Evolutionary conservation across 2,888 invertebrate species (phyloP).

Genomic region (Caenorhabditis drosophilae): DNA sequence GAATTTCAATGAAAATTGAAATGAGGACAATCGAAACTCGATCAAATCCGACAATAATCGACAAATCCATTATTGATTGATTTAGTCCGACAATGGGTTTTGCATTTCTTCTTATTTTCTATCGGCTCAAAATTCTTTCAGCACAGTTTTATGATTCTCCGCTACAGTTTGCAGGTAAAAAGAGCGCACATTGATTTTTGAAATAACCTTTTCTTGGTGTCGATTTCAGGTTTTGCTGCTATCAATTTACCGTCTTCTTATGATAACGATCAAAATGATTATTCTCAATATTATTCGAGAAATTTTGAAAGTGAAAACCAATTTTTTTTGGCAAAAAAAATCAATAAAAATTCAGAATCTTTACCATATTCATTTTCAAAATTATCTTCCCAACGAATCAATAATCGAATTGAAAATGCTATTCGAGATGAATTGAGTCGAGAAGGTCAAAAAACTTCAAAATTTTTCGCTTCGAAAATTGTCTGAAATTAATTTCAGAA

Average conservation of each 20-base stretch:
- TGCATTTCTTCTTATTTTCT: too few species aligned
- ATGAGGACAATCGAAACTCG: background rate
- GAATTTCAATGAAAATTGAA: background rate
- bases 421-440: background rate
- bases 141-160: conserved; percentile 10
- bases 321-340: background rate
- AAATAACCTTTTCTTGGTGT: background rate
- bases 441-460: background rate
- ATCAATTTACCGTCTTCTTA: conserved; percentile 13
- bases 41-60: too few species aligned
- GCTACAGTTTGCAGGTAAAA: conserved; percentile 13
- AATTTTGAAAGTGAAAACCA: background rate
- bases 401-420: background rate
- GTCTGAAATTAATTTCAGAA: background rate
- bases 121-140: too few species aligned
- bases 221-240: conserved; percentile 21
- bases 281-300: background rate
- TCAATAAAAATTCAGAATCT: background rate
- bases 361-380: too few species aligned
- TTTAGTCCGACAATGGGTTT: background rate
- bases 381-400: background rate
- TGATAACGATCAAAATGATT: conserved; percentile 4
- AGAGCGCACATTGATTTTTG: background rate
- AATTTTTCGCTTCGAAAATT: too few species aligned
- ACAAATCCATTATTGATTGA: background rate